These are phyloP conservation scores for Melinopterus prodromus DNA, from an alignment of 2,888 invertebrate genomes.

Conservation along the genomic window DNA sequence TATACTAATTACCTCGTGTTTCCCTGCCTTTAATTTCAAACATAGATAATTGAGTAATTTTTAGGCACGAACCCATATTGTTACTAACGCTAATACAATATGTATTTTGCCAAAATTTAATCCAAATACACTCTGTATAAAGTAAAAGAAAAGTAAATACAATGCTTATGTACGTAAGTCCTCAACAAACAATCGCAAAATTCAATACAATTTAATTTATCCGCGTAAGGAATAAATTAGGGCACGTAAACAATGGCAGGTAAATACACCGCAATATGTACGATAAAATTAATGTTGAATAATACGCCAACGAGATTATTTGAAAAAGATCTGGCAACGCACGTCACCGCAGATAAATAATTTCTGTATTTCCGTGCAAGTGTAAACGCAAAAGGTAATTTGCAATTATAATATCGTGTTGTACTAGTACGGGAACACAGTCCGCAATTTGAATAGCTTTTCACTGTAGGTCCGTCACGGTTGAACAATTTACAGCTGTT, in stretches of 20 bases:
- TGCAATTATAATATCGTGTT: not conserved
- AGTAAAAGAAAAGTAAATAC: not conserved
- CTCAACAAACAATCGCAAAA: not conserved
- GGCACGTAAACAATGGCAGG: not conserved
- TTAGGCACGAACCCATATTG: not conserved
- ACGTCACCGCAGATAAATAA: not conserved
- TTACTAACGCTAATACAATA: not conserved
- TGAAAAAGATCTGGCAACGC: not conserved
- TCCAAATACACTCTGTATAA: not conserved
- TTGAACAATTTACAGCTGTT: not conserved
- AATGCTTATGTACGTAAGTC: not conserved
- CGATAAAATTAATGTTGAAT: not conserved
- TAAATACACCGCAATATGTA: not conserved
- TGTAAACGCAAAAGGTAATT: not conserved
- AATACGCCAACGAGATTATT: not conserved
- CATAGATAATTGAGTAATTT: not conserved
- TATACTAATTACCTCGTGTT: no score
- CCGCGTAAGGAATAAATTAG: not conserved
- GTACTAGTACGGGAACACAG: not conserved
- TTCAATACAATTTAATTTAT: not conserved
- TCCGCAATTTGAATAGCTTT: slow-evolving; percentile 4
- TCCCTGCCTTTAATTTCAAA: not conserved
- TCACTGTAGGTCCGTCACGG: not conserved
- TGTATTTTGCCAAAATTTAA: not conserved
- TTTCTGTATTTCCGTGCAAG: not conserved